These are phyloP conservation scores for Mallotus villosus DNA, from an alignment of 2,797 vertebrate species.

Conservation along the genomic window DNA sequence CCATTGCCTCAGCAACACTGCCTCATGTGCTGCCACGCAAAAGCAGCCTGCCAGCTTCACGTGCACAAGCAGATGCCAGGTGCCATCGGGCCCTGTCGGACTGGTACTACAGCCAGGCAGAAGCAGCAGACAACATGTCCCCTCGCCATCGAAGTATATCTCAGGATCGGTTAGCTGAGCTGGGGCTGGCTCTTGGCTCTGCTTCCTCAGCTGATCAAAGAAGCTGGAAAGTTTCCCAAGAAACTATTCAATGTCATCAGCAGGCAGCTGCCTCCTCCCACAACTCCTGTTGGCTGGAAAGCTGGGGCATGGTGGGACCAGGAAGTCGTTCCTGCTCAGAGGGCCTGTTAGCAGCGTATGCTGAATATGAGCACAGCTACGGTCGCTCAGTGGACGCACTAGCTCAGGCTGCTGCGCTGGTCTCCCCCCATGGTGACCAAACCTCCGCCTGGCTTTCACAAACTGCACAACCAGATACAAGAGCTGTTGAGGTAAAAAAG, in stretches of 20 bases:
- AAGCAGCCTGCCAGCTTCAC: slow-evolving; percentile 47
- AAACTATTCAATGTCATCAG: slow-evolving; percentile 78
- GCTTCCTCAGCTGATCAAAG: slow-evolving; percentile 63
- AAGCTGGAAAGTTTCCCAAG: slow-evolving; percentile 73
- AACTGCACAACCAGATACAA: slow-evolving; percentile 25
- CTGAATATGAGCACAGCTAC: slow-evolving; percentile 72
- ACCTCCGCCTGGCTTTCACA: slow-evolving; percentile 37
- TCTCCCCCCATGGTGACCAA: slow-evolving; percentile 67
- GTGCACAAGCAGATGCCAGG: slow-evolving; percentile 65
- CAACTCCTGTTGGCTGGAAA: slow-evolving; percentile 59
- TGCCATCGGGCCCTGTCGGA: slow-evolving; percentile 88
- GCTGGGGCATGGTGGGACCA: slow-evolving; percentile 41
- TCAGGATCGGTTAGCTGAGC: slow-evolving; percentile 80
- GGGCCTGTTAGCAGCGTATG: slow-evolving; percentile 76
- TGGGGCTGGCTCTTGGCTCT: slow-evolving; percentile 45
- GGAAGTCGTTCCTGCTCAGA: slow-evolving; percentile 78
- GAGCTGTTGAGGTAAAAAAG: slow-evolving; percentile 28
- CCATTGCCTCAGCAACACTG: slow-evolving; percentile 71
- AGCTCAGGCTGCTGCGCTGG: slow-evolving; percentile 73
- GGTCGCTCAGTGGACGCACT: slow-evolving; percentile 83
- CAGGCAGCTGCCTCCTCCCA: slow-evolving; percentile 61
- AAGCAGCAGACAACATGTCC: slow-evolving; percentile 71
- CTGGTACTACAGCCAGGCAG: slow-evolving; percentile 88
- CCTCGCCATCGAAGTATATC: slow-evolving; percentile 83
- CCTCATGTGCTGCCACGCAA: slow-evolving; percentile 43